Percentiles rank a stretch among this genome's conserved stretches.
phyloP scores from a whole-genome alignment of 2,113 vertebrate species.

The Bathybates hornii region DNA sequence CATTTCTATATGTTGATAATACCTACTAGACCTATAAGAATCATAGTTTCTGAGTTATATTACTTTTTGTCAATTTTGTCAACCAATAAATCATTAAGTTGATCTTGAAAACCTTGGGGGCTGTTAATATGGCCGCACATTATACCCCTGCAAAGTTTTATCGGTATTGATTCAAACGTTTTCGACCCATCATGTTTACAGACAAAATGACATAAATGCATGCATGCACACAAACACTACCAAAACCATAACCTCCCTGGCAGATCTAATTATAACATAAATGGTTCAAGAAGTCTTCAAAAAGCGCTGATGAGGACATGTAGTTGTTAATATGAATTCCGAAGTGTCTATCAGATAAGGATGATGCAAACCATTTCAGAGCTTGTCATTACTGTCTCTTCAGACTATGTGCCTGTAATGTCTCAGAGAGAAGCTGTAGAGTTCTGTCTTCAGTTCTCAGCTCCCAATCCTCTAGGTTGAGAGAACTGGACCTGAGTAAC shows the following conservation, averaged over 20 bases:
- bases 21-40: not conserved
- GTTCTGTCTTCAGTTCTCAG: not conserved
- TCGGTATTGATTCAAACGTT: not conserved
- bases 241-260: not conserved
- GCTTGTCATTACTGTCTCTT: not conserved
- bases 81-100: not conserved
- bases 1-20: not conserved
- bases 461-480: not conserved
- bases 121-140: not conserved
- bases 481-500: not conserved
- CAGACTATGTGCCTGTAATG: not conserved
- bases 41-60: not conserved
- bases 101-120: not conserved
- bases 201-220: not conserved
- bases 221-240: not conserved
- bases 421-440: not conserved
- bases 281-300: not conserved
- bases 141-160: not conserved
- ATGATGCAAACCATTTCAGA: not conserved
- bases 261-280: not conserved
- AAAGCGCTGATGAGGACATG: not conserved
- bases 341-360: not conserved
- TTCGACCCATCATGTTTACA: not conserved
- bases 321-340: not conserved
- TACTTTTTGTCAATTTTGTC: not conserved